These are phyloP conservation scores for human (Homo sapiens) DNA, from an alignment of 2,113 vertebrate species.

Conservation along the genomic window DNA sequence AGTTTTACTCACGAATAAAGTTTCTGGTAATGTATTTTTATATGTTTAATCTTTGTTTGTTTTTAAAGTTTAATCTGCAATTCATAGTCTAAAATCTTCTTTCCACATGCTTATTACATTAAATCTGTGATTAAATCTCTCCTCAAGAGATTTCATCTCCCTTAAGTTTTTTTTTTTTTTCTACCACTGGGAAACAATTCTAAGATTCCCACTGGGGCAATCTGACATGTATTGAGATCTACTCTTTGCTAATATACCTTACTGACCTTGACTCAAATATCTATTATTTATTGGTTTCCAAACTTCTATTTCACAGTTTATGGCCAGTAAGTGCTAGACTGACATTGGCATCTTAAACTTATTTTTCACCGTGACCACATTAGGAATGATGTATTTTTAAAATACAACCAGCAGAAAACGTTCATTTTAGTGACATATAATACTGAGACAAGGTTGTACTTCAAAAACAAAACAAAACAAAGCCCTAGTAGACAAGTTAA, in stretches of 20 bases:
- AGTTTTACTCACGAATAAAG: neutral
- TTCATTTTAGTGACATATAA: slow-evolving; percentile 13
- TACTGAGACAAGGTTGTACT: neutral
- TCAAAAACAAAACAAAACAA: neutral
- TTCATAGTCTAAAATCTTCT: neutral
- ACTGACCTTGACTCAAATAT: neutral
- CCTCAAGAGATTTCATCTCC: neutral
- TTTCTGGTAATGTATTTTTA: neutral
- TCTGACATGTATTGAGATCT: neutral
- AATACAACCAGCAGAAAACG: neutral
- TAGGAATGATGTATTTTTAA: neutral
- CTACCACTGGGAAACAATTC: neutral
- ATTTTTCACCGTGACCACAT: neutral
- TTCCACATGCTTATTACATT: neutral
- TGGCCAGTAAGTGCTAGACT: neutral
- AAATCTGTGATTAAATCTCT: neutral
- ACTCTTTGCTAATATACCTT: neutral
- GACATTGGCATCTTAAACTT: neutral
- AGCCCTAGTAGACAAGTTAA: neutral
- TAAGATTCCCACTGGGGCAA: neutral
- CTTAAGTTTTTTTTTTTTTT: neutral
- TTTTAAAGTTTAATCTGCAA: neutral
- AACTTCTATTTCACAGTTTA: neutral
- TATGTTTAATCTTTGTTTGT: neutral
- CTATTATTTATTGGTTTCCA: neutral